These are phyloP conservation scores for Diadegma fenestrale DNA, from an alignment of 2,888 invertebrate species.

Conservation along the genomic window DNA sequence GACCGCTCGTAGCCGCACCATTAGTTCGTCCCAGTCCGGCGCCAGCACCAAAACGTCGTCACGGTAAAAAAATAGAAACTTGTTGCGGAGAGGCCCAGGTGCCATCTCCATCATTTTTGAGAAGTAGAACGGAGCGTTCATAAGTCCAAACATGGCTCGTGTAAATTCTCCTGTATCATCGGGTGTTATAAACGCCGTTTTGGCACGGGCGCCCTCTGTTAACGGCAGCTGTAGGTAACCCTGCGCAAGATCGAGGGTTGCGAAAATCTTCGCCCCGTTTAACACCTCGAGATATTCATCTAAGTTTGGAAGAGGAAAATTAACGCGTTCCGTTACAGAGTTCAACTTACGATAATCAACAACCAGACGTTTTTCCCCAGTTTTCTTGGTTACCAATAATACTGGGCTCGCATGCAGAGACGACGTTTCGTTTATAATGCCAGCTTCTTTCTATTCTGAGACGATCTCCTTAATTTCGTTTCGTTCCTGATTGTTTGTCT, in stretches of 20 bases:
- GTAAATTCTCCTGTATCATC: conserved; percentile 80
- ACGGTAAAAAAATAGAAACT: conserved; percentile 60
- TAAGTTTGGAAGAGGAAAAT: conserved; percentile 61
- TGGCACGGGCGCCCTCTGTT: conserved; percentile 72
- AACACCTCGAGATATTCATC: conserved; percentile 67
- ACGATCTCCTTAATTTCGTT: conserved; percentile 62
- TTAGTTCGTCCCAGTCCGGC: conserved; percentile 64
- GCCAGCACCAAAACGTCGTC: conserved; percentile 73
- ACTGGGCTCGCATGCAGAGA: conserved; percentile 56
- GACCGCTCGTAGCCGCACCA: not conserved
- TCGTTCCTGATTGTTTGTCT: conserved; percentile 51
- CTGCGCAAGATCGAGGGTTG: conserved; percentile 67
- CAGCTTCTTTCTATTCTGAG: conserved; percentile 60
- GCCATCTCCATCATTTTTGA: conserved; percentile 79
- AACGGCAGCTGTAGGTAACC: conserved; percentile 80
- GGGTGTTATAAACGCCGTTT: conserved; percentile 81
- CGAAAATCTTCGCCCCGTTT: not conserved
- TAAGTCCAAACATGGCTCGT: conserved; percentile 81
- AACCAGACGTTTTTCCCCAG: conserved; percentile 31
- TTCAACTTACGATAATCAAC: conserved; percentile 50
- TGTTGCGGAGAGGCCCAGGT: conserved; percentile 49
- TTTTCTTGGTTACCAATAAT: conserved; percentile 50
- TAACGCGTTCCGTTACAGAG: conserved; percentile 44
- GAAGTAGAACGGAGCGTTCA: conserved; percentile 81
- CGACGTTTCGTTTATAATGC: conserved; percentile 56